Percentiles rank a stretch among this genome's conserved stretches.
Conservation (phyloP, 2,797 vertebrate species). For the Neomorphus geoffroyi region DNA sequence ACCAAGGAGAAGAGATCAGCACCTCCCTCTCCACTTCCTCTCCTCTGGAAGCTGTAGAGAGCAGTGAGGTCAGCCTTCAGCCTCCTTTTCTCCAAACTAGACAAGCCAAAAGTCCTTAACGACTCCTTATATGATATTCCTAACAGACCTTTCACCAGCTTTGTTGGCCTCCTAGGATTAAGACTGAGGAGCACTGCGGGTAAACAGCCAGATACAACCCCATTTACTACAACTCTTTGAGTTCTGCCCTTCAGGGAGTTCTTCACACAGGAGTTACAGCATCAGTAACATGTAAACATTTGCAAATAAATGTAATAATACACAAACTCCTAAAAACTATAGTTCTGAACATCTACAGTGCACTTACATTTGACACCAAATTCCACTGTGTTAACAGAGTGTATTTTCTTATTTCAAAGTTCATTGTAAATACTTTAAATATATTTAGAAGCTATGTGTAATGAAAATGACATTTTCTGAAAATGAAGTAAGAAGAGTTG, state of each 20-base stretch:
- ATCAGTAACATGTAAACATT: background rate
- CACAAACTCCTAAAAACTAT: background rate
- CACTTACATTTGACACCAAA: background rate
- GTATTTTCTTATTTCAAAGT: background rate
- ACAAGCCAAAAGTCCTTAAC: background rate
- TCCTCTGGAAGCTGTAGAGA: background rate
- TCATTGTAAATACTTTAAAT: background rate
- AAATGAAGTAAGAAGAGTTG: background rate
- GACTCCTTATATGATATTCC: background rate
- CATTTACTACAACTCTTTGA: background rate
- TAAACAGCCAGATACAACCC: background rate
- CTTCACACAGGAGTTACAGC: background rate
- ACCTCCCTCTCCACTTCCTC: background rate
- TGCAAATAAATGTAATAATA: background rate
- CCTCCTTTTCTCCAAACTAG: background rate
- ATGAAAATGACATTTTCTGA: background rate
- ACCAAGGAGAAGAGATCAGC: background rate
- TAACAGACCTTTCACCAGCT: background rate
- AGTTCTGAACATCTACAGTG: background rate
- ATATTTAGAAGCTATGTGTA: background rate
- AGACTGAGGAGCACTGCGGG: fast-evolving
- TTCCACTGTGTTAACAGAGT: background rate
- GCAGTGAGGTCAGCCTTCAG: background rate
- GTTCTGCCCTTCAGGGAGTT: background rate
- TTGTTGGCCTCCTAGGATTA: background rate